Percentiles rank a stretch among this genome's conserved stretches.
Evolutionary conservation across 2,797 vertebrate species (phyloP).

Genomic region (Podargus strigoides): DNA sequence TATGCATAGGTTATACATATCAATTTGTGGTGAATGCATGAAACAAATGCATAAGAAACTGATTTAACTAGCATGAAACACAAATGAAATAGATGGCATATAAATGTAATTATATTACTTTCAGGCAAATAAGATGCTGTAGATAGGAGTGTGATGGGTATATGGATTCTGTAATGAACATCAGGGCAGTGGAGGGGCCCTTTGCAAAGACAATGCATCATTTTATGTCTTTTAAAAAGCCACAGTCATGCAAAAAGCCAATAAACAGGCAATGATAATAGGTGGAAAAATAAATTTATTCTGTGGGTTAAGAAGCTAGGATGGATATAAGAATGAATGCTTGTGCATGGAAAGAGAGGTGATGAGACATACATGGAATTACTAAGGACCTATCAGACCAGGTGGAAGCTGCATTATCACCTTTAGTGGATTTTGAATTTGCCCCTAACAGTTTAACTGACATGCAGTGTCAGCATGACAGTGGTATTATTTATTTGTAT

Average conservation of each 20-base stretch:
- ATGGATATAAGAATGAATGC: background rate
- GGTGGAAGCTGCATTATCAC: background rate
- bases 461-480: background rate
- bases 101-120: constrained; percentile 54
- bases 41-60: constrained; percentile 61
- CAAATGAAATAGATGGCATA: constrained; percentile 45
- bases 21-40: constrained; percentile 59
- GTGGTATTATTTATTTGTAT: background rate
- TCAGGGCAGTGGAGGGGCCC: background rate
- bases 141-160: background rate
- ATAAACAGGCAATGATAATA: background rate
- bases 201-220: background rate
- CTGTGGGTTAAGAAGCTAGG: background rate
- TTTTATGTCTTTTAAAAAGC: background rate
- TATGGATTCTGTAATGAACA: constrained; percentile 31
- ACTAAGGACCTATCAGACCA: background rate
- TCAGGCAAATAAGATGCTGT: background rate
- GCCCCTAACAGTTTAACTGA: background rate
- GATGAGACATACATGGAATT: background rate
- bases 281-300: constrained; percentile 12
- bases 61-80: constrained; percentile 44
- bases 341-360: background rate
- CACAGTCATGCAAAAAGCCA: background rate
- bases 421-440: background rate
- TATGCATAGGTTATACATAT: constrained; percentile 65